Evolutionary conservation across 2,113 vertebrate genomes (phyloP).

Genomic region (Bubo blakistoni): DNA sequence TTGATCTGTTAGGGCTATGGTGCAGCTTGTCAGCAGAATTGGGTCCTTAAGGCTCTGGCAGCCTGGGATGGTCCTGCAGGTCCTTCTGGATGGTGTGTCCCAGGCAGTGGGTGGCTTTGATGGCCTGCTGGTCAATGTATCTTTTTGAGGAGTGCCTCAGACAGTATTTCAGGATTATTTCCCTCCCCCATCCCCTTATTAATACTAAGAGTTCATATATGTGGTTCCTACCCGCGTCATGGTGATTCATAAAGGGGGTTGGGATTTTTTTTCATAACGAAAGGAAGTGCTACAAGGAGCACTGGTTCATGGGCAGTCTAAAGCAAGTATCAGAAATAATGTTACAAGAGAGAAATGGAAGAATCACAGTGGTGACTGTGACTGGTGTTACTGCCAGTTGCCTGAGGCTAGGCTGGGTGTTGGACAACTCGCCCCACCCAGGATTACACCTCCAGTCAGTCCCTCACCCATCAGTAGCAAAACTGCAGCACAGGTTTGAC

Average conservation of each 20-base stretch:
- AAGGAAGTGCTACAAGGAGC: not conserved
- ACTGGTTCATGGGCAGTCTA: not conserved
- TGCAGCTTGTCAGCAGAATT: not conserved
- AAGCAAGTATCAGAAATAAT: not conserved
- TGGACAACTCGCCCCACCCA: fast-evolving
- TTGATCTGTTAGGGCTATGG: not conserved
- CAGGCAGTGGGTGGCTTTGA: not conserved
- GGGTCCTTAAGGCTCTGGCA: fast-evolving
- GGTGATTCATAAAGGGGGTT: not conserved
- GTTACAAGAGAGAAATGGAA: not conserved
- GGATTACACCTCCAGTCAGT: not conserved
- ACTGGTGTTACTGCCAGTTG: fast-evolving
- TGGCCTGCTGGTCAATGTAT: not conserved
- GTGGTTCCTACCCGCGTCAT: not conserved
- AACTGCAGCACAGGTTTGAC: not conserved
- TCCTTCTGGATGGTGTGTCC: not conserved
- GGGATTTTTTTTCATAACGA: not conserved
- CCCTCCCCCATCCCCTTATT: not conserved
- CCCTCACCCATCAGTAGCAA: not conserved
- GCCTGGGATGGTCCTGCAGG: not conserved
- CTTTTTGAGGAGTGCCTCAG: not conserved
- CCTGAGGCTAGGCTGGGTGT: not conserved
- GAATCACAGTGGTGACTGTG: fast-evolving
- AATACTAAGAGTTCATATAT: not conserved
- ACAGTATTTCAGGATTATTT: not conserved